phyloP scores from a whole-genome alignment of 2,113 vertebrate species.

The Takifugu bimaculatus region DNA sequence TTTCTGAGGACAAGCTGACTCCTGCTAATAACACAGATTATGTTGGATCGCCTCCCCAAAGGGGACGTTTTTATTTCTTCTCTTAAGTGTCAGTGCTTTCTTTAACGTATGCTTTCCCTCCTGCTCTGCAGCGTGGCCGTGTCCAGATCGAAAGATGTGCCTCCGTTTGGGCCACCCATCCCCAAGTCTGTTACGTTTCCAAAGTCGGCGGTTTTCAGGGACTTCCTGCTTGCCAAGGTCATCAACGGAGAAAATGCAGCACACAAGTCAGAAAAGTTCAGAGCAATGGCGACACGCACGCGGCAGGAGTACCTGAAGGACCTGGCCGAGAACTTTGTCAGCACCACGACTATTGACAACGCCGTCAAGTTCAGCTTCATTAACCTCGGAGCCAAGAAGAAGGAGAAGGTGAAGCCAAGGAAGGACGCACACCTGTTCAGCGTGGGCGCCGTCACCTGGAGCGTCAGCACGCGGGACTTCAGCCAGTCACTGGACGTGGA shows the following conservation, averaged over 20 bases:
- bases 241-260: constrained; percentile 97
- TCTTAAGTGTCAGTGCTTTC: constrained; percentile 2
- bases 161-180: constrained; percentile 92
- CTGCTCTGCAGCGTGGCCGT: constrained; percentile 84
- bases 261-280: constrained; percentile 96
- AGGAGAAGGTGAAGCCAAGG: constrained; percentile 88
- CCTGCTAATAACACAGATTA: constrained; percentile 53
- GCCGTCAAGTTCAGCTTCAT: constrained; percentile 98
- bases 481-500: constrained; percentile 86
- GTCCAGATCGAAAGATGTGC: constrained; percentile 95
- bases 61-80: constrained; percentile 37
- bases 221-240: constrained; percentile 98
- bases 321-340: constrained; percentile 94
- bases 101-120: constrained; percentile 6
- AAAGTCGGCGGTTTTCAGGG: constrained; percentile 96
- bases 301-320: constrained; percentile 97
- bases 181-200: constrained; percentile 97
- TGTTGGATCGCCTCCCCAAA: constrained; percentile 28
- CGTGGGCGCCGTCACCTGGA: constrained; percentile 90
- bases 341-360: constrained; percentile 87
- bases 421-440: constrained; percentile 89
- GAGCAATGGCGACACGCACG: constrained; percentile 94
- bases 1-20: constrained; percentile 43
- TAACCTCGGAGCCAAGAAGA: constrained; percentile 92
- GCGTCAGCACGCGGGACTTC: constrained; percentile 87